Evolutionary conservation across 2,113 vertebrate species (phyloP), one percentile per base, ranked within the genome.

Genomic region (Heptranchias perlo): DNA sequence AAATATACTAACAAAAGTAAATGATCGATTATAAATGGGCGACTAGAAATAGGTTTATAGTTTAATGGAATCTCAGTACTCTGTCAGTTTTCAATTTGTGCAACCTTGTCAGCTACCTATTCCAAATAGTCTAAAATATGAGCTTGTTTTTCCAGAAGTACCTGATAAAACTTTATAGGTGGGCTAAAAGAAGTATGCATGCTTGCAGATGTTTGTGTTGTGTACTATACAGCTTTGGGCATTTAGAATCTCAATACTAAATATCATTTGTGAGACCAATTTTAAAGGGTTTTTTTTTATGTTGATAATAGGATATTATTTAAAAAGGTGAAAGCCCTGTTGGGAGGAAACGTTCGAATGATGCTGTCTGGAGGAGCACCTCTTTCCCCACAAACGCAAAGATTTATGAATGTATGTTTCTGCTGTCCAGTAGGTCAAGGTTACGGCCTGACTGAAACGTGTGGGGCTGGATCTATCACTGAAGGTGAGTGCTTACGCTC

Each of bases 391-490:
- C 98, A 98, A 0, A 99, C 99, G 23, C 99, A 99, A 64, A 97
- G 98, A 25, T 99, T 99, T 96, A 99, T 99, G 98, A 99, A 99
- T 84, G 98, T 99, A 91, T 99, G 99, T 95, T 99, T 99, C 97
- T 99, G 99, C 96, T 99, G 99, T 84, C 99, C 99, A 0, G 97
- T 99, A 96, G 98, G 98, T 13, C 99, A 99, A 96, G 99, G 99
- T 87, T 99, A 99, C 2, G 99, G 99, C 65, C 97, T 99, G 52
- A 99, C 99, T 6, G 99, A 99, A 97, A 99, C 99, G 0, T 99
- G 99, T 96, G 99, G 99, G 64, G 99, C 99, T 6, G 99, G 98
- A 86, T 98, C 99, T 96, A 99, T 99, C 96, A 99, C 99, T 86
- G 99, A 99, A 97, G 99, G 99, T 99, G 97, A 96, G 95, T 28